Evolutionary conservation across 2,888 invertebrate species (phyloP).

Genomic region (Cephus runcator): DNA sequence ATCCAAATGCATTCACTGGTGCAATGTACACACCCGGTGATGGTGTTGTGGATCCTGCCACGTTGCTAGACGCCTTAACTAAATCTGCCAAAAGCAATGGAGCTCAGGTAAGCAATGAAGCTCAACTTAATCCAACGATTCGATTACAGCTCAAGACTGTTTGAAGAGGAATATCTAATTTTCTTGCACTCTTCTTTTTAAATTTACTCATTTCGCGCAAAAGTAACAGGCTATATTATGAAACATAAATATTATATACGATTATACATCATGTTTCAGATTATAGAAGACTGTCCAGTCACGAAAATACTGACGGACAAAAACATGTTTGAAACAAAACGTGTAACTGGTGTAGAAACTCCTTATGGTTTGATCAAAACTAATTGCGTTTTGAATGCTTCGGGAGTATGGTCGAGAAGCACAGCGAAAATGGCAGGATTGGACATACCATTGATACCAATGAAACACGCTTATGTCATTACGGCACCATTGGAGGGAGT

Average conservation of each 20-base stretch:
- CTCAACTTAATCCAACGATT: background rate
- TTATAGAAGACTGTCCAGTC: constrained; percentile 82
- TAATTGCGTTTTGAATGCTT: constrained; percentile 81
- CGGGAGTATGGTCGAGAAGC: constrained; percentile 85
- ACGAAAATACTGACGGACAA: constrained; percentile 76
- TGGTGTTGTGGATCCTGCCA: constrained; percentile 87
- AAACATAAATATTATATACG: background rate
- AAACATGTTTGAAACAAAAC: constrained; percentile 72
- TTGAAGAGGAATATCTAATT: background rate
- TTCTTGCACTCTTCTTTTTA: background rate
- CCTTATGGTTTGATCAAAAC: constrained; percentile 80
- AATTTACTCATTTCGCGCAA: background rate
- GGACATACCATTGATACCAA: constrained; percentile 80
- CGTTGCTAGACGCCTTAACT: constrained; percentile 80
- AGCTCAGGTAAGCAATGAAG: constrained; percentile 70
- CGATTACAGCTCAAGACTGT: background rate
- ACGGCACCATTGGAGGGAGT: constrained; percentile 82
- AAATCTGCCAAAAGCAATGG: constrained; percentile 79
- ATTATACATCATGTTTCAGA: constrained; percentile 62
- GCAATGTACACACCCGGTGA: constrained; percentile 84
- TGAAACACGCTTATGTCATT: constrained; percentile 90
- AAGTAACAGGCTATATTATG: background rate
- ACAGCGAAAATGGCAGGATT: constrained; percentile 77
- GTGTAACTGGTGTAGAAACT: constrained; percentile 82
- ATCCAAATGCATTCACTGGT: constrained; percentile 79